A percentile compares a stretch with the other conserved stretches of the same genome.
phyloP scores from a whole-genome alignment of 2,888 invertebrate species.

The Acleris laterana region DNA sequence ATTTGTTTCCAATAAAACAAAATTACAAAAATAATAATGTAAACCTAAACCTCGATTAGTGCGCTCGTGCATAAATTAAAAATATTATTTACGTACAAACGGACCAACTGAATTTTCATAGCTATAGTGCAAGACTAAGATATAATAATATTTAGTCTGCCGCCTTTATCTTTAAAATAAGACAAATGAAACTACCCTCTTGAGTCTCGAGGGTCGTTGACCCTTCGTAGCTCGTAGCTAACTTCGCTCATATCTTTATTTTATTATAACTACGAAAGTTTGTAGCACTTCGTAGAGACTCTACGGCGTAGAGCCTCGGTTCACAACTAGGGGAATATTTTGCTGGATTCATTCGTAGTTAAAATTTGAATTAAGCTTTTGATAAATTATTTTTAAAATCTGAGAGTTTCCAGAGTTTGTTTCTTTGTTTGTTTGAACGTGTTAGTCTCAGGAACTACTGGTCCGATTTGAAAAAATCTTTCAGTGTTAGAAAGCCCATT shows the following conservation, averaged over 20 bases:
- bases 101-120: neutral
- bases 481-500: too few relatives aligned
- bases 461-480: too few relatives aligned
- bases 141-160: neutral
- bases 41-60: too few relatives aligned
- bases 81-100: too few relatives aligned
- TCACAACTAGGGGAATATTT: neutral
- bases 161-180: constrained; percentile 3
- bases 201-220: constrained; percentile 1
- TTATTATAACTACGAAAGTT: constrained; percentile 13
- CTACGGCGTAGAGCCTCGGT: constrained; percentile 5
- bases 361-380: too few relatives aligned
- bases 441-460: too few relatives aligned
- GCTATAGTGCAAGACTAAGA: neutral
- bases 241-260: neutral
- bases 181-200: constrained; percentile 17
- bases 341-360: neutral
- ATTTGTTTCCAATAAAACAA: too few relatives aligned
- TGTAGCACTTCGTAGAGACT: constrained; percentile 10
- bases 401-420: too few relatives aligned
- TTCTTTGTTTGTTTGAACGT: too few relatives aligned
- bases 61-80: too few relatives aligned
- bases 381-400: too few relatives aligned
- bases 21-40: too few relatives aligned
- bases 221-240: neutral